Conservation (phyloP, 2,888 invertebrate genomes). For the Oasisia sp. region DNA sequence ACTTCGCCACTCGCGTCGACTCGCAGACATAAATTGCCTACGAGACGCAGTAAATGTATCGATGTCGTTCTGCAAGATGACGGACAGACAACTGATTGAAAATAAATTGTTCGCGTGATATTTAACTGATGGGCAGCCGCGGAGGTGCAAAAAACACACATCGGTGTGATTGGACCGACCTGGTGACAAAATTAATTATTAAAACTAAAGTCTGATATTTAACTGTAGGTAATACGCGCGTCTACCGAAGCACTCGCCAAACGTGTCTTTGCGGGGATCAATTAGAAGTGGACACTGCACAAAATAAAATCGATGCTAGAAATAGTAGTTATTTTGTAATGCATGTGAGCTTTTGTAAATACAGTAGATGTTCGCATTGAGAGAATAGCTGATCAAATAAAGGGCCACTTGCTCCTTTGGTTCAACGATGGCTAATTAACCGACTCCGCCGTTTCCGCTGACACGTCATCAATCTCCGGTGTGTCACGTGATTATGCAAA, state of each 20-base stretch:
- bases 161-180: slow-evolving; percentile 9
- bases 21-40: neutral
- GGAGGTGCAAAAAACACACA: neutral
- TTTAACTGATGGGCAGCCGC: neutral
- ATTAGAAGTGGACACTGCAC: too few species aligned
- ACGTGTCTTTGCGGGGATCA: neutral
- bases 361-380: neutral
- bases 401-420: neutral
- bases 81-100: neutral
- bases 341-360: neutral
- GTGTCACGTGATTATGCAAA: slow-evolving; percentile 4
- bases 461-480: slow-evolving; percentile 3
- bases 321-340: neutral
- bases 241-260: neutral
- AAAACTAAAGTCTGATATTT: neutral
- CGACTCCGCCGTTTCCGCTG: neutral
- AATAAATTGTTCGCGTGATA: neutral
- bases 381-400: neutral
- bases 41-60: neutral
- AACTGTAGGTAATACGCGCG: neutral
- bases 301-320: neutral
- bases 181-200: neutral
- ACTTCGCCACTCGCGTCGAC: neutral
- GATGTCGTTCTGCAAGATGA: neutral
- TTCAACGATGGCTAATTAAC: neutral